Evolutionary conservation across 2,113 vertebrate species (phyloP).

Genomic region (Scalopus aquaticus): DNA sequence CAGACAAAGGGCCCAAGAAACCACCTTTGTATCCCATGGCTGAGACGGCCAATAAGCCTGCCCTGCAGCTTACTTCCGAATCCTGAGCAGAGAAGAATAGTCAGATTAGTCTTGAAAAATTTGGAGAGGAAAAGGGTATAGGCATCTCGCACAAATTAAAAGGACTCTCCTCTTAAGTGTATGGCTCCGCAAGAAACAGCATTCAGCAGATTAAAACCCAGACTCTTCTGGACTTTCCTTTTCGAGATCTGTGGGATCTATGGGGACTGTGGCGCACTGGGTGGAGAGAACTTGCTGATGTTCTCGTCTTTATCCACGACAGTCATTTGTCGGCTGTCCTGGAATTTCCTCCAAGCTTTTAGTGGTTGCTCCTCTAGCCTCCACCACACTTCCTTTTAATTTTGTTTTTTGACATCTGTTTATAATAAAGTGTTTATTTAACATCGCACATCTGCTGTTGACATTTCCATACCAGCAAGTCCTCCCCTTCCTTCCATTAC

Average conservation of each 20-base stretch:
- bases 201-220: constrained; percentile 18
- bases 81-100: background rate
- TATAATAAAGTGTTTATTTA: constrained; percentile 68
- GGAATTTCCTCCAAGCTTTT: constrained; percentile 10
- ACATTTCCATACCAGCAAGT: constrained; percentile 54
- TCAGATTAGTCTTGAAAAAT: constrained; percentile 27
- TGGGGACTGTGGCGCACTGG: background rate
- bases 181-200: constrained; percentile 20
- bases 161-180: constrained; percentile 9
- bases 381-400: constrained; percentile 12
- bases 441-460: constrained; percentile 61
- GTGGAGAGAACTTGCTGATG: background rate
- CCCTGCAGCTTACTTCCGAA: background rate
- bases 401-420: constrained; percentile 67
- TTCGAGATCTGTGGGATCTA: background rate
- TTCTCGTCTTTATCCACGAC: background rate
- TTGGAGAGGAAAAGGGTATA: constrained; percentile 37
- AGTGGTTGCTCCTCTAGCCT: constrained; percentile 7
- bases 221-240: constrained; percentile 9
- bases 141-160: constrained; percentile 41
- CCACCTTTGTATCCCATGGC: background rate
- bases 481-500: background rate
- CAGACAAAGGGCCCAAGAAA: background rate
- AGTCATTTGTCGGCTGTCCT: constrained; percentile 26
- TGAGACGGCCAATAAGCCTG: background rate